Percentiles rank a stretch among this genome's conserved stretches.
These are phyloP conservation scores for Eucidaris tribuloides DNA, from an alignment of 35 echinoderm and acorn worm species.

Conservation along the genomic window DNA sequence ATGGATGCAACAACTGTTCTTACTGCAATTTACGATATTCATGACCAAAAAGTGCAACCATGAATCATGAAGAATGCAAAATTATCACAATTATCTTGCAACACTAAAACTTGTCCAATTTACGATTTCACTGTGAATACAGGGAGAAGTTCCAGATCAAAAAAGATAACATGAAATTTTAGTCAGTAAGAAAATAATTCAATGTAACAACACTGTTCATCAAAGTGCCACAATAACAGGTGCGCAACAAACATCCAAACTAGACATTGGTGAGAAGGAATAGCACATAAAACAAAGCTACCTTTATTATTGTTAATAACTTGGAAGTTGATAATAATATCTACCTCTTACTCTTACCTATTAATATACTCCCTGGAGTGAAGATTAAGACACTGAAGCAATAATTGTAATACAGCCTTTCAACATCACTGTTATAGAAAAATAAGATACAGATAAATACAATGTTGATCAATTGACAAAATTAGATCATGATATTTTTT, in stretches of 20 bases:
- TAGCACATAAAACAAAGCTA: neutral
- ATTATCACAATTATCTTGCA: no score
- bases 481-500: neutral
- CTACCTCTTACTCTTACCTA: neutral
- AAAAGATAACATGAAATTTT: neutral
- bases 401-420: constrained; percentile 4
- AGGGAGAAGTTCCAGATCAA: no score
- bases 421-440: neutral
- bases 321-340: neutral
- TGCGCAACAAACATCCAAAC: neutral
- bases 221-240: neutral
- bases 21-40: no score
- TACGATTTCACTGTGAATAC: no score
- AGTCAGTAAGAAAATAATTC: neutral
- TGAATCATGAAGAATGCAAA: no score
- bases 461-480: neutral
- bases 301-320: neutral
- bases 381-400: constrained; percentile 8
- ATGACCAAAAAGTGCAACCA: no score
- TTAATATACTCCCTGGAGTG: neutral
- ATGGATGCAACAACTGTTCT: no score
- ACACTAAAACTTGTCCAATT: no score
- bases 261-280: neutral
- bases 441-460: neutral
- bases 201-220: neutral